phyloP scores from a whole-genome alignment of 2,113 vertebrate genomes.

The Phalacrocorax pelagicus region DNA sequence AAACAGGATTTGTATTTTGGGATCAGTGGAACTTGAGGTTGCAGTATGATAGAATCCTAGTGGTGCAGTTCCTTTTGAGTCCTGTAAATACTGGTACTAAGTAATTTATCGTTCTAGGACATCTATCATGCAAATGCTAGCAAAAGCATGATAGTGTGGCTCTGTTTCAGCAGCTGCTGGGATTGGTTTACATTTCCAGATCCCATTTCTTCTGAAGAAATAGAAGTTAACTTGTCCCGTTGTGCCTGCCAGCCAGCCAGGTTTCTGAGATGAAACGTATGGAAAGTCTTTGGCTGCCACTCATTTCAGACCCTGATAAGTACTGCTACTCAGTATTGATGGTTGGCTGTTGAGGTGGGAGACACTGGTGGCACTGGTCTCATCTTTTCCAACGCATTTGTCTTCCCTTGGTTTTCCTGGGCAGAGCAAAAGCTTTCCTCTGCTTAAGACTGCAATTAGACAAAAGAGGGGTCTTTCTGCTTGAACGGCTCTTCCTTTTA shows the following conservation, averaged over 20 bases:
- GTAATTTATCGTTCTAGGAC: neutral
- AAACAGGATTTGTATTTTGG: neutral
- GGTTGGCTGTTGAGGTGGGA: neutral
- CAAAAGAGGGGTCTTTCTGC: neutral
- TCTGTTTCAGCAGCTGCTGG: neutral
- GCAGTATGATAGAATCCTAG: neutral
- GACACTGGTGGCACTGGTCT: neutral
- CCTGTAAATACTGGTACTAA: neutral
- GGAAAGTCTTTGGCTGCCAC: neutral
- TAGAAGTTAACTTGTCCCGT: neutral
- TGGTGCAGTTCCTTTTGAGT: neutral
- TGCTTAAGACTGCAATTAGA: neutral
- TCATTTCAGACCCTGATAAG: neutral
- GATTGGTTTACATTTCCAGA: neutral
- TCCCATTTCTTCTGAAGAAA: neutral
- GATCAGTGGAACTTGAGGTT: neutral
- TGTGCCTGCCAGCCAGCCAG: neutral
- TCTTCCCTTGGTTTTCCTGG: neutral
- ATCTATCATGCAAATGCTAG: no score
- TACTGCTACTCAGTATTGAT: accelerated
- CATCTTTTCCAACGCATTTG: neutral
- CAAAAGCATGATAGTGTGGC: neutral
- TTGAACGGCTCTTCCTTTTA: neutral
- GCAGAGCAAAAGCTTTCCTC: neutral
- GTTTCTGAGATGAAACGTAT: neutral